Percentiles rank a stretch among this genome's conserved stretches.
These are phyloP conservation scores for Melopsittacus undulatus DNA, from an alignment of 2,797 vertebrate genomes.

Conservation along the genomic window DNA sequence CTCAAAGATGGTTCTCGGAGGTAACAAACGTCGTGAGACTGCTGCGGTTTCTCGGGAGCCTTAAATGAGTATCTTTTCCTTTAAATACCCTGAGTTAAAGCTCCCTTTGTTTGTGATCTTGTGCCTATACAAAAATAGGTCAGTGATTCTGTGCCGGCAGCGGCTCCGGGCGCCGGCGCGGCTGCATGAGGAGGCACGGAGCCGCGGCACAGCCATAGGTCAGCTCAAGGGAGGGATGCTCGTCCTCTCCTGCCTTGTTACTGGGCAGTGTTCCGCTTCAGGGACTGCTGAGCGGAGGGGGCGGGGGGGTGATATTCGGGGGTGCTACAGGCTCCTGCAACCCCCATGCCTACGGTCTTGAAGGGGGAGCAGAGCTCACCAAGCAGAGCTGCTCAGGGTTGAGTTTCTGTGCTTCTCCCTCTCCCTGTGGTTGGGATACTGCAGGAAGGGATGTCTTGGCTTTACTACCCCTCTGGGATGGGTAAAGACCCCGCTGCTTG, in stretches of 20 bases:
- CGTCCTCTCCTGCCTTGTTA: neutral
- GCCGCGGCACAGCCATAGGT: neutral
- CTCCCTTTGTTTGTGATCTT: slow-evolving; percentile 11
- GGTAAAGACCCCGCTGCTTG: neutral
- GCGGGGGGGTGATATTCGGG: neutral
- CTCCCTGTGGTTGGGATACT: rapidly evolving
- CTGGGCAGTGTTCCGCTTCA: neutral
- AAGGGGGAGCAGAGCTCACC: neutral
- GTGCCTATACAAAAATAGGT: slow-evolving; percentile 50
- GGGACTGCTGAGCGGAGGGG: rapidly evolving
- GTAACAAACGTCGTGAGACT: neutral
- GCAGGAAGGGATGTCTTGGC: neutral
- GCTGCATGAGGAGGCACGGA: neutral
- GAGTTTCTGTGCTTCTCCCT: neutral
- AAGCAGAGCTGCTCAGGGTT: rapidly evolving
- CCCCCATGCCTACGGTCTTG: neutral
- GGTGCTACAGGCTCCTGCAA: neutral
- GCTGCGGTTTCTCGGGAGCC: neutral
- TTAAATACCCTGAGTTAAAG: slow-evolving; percentile 18
- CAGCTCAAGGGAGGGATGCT: neutral
- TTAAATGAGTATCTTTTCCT: neutral
- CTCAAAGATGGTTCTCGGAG: neutral
- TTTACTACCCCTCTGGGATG: neutral
- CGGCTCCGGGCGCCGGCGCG: neutral
- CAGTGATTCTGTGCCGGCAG: slow-evolving; percentile 4